phyloP scores from a whole-genome alignment of 2,888 invertebrate genomes.

The Alitta virens region DNA sequence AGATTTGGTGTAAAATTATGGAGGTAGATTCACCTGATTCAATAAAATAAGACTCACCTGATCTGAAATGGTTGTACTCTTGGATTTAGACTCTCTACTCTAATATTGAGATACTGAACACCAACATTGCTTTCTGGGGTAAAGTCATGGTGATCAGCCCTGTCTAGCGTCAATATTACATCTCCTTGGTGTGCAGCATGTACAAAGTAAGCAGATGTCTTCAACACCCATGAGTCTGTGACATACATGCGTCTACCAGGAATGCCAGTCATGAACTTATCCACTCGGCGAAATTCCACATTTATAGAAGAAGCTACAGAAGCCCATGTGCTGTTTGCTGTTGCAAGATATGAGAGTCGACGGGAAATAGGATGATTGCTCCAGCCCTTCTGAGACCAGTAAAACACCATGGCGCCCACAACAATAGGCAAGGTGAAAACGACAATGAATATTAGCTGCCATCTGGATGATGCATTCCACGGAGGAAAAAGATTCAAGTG shows the following conservation, averaged over 20 bases:
- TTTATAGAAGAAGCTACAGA: slow-evolving; percentile 72
- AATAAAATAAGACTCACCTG: slow-evolving; percentile 51
- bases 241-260: slow-evolving; percentile 50
- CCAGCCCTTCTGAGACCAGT: slow-evolving; percentile 73
- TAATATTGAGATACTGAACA: slow-evolving; percentile 80
- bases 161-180: slow-evolving; percentile 72
- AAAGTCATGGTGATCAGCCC: slow-evolving; percentile 63
- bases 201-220: slow-evolving; percentile 73
- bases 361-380: slow-evolving; percentile 73
- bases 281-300: slow-evolving; percentile 68
- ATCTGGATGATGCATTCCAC: slow-evolving; percentile 29
- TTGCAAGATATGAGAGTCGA: slow-evolving; percentile 59
- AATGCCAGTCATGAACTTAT: slow-evolving; percentile 55
- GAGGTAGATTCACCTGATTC: no score
- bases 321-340: slow-evolving; percentile 63
- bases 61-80: slow-evolving; percentile 46
- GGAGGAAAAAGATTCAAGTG: slow-evolving; percentile 35
- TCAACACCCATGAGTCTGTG: slow-evolving; percentile 85
- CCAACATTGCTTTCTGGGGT: slow-evolving; percentile 67
- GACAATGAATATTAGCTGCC: slow-evolving; percentile 36
- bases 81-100: slow-evolving; percentile 60
- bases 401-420: slow-evolving; percentile 61
- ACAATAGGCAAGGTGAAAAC: slow-evolving; percentile 57
- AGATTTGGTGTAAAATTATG: no score
- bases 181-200: slow-evolving; percentile 76